Conservation (phyloP, 2,888 invertebrate species). For the Acanthococcus lagerstroemiae region DNA sequence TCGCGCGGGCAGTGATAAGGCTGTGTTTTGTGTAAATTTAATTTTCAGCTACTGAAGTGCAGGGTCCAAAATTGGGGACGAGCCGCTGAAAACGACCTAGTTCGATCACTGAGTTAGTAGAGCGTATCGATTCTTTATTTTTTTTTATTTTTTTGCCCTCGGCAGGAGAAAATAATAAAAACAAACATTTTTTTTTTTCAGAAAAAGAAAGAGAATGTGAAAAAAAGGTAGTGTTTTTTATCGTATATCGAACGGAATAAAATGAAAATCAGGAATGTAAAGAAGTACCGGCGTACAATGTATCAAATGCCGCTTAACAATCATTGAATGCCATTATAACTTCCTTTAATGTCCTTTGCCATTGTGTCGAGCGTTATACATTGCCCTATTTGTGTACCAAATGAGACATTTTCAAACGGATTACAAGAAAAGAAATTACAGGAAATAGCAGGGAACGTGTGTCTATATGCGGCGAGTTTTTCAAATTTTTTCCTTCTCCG, state of each 20-base stretch:
- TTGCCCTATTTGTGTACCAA: slow-evolving; percentile 30
- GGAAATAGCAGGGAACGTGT: slow-evolving; percentile 11
- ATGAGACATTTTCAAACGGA: slow-evolving; percentile 30
- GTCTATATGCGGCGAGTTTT: background rate
- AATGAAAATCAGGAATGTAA: slow-evolving; percentile 26
- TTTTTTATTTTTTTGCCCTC: too few relatives aligned
- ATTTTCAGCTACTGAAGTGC: too few relatives aligned
- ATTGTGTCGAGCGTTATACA: slow-evolving; percentile 27
- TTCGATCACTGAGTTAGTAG: too few relatives aligned
- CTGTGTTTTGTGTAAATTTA: too few relatives aligned
- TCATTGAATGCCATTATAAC: slow-evolving; percentile 28
- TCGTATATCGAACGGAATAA: slow-evolving; percentile 7
- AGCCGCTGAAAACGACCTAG: too few relatives aligned
- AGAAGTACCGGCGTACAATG: slow-evolving; percentile 27
- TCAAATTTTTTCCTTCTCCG: background rate
- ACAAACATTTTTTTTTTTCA: too few relatives aligned
- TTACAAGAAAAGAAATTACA: slow-evolving; percentile 28
- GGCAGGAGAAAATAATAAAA: too few relatives aligned
- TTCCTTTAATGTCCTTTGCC: slow-evolving; percentile 29
- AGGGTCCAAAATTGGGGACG: too few relatives aligned
- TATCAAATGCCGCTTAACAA: slow-evolving; percentile 29
- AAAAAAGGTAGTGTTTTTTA: slow-evolving; percentile 20
- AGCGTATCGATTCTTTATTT: too few relatives aligned
- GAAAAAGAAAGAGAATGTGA: too few relatives aligned
- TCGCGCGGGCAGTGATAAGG: too few relatives aligned